Base-by-base conservation (phyloP, 2,797 vertebrate species). In the Rhinophrynus dorsalis region DNA sequence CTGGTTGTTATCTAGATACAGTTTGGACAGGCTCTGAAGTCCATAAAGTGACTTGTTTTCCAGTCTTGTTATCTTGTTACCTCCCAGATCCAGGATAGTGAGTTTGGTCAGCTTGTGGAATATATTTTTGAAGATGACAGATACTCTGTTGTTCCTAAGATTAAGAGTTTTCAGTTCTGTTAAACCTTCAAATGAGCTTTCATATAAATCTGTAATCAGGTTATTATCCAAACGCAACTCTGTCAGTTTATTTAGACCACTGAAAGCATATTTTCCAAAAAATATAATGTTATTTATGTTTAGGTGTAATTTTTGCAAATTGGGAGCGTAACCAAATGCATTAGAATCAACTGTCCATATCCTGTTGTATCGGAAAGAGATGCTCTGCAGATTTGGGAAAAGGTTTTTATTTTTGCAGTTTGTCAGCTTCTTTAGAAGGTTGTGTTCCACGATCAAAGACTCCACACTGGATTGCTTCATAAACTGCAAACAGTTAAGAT, bases 181-280 rank as follows among this genome's bases (percentile, higher is more conserved):
- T 57, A 93, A 82, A 37, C 90, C 81, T 12, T 74, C 11, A 81
- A 96, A 96, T 65, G 78, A 89, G 6, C 67, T 59, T 0, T 6
- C 0, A 30, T 81, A 89, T 58, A 94, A 77, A 74, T 93, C 88
- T 0, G 89, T 92, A 40, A 96, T 82, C 40, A 93, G 90, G 72
- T 95, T 96, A 75, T 93, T 93, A 77, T 94, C 91, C 35, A 96
- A 74, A 10, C 88, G 89, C 26, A 96, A 85, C 2, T 73, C 81
- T 8, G 80, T 58, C 6, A 94, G 84, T 7, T 44, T 51, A 59
- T 0, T 59, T 2, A 96, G 82, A 4, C 89, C 77, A 2, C 5
- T 72, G 2, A 97, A 83, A 0, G 89, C 88, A 2, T 56, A 3
- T 0, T 0, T 79, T 29, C 83, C 1, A 6, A 96, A 59, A 75